Evolutionary conservation across 2,797 vertebrate species (phyloP), one percentile per base, ranked within the genome.

Genomic region (Oreortyx pictus): DNA sequence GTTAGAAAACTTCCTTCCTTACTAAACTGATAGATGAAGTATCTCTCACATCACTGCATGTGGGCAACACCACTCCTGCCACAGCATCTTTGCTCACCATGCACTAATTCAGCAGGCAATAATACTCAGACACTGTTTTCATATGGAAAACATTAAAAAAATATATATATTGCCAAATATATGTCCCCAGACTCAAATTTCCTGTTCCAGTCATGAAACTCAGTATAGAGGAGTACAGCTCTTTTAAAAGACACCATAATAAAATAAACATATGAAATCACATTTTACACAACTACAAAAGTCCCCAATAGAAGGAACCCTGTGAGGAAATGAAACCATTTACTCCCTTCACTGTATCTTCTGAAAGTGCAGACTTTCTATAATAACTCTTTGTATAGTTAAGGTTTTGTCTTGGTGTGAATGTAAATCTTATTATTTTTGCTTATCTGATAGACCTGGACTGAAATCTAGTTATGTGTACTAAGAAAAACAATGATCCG

Each of bases 1-100:
- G 4, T 0, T 1, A 1, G 50, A 27, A 93, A 27, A 5, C 4
- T 37, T 33, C 2, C n/a, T 56, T 33, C 22, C 33, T 67, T 64
- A 27, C n/a, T 67, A 49, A 20, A 14, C 20, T 4, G 1, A 44
- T 3, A 41, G 33, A 61, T 78, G 33, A 83, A 60, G 20, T 49
- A 64, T 14, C 7, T 56, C n/a, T 20, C 25, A 64, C 59, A 71
- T 14, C 6, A 4, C 17, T 64, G 33, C 22, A 64, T 0, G 0
- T 11, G 29, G 15, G 14, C 12, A 65, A 54, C 39, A 62, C 17
- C 8, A 5, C 22, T 22, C 9, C 57, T 87, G 68, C 4, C 35
- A 70, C 54, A 43, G 29, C 7, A 65, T 64, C 47, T 59, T n/a
- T 43, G 24, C 41, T 77, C 24, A 60, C 16, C 3, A 1, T 14